Evolutionary conservation across 2,888 invertebrate genomes (phyloP), one percentile per base, ranked within the genome.

Genomic region (Andrena bucephala): DNA sequence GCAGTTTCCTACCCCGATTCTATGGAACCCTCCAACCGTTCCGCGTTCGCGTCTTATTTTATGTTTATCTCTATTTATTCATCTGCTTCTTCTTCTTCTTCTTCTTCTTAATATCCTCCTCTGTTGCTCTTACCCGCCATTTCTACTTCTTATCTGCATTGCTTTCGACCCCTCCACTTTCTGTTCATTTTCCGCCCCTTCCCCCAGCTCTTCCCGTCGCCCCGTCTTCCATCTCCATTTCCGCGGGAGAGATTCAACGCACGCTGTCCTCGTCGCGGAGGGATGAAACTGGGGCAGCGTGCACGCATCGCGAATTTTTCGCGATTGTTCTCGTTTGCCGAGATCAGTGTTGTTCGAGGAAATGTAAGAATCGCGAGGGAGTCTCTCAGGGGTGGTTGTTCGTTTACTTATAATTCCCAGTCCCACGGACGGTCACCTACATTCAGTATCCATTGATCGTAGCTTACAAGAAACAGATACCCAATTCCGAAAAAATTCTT

Each of bases 291-390:
- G 77, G 68, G 63, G 63, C 66, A 65, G 60, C 78, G 60, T 71
- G 24, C 81, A 57, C 79, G 81, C 83, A 75, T 83, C 84, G 84
- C 87, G 89, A 85, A 90, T 90, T 89, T 87, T 89, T 85, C 87
- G 84, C 90, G 86, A 89, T 90, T 89, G 86, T 90, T 90, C 89
- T 87, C 86, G 81, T 86, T 80, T 75, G 54, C 70, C 68, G 59
- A 71, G 29, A 29, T 42, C 63, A 29, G 65, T 52, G 8, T 62
- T 77, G 67, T 16, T 33, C 36, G 50, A 63, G 27, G 65, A 54
- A 83, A 83, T 16, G 75, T 75, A 82, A 82, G 80, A 78, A 75
- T 77, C 50, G 59, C 57, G 54, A 62, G 71, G 62, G 69, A 27
- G 79, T 4, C 20, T 57, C 10, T 27, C 57, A 3, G 54, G 20